phyloP scores from a whole-genome alignment of 2,888 invertebrate genomes.

The Mythimna loreyi region DNA sequence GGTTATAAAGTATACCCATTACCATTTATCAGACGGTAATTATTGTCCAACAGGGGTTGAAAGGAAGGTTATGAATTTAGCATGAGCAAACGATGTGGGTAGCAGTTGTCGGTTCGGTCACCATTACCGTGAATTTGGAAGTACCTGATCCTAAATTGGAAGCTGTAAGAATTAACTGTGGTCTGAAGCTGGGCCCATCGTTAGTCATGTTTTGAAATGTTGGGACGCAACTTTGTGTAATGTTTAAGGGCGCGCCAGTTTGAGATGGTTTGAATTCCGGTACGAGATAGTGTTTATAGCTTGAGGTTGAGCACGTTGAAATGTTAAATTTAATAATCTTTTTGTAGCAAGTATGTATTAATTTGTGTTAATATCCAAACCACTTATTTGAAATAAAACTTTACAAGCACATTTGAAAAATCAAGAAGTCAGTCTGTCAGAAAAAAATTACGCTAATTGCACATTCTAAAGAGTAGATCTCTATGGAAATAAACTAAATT shows the following conservation, averaged over 20 bases:
- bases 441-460: too few relatives aligned
- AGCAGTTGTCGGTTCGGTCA: conserved; percentile 15
- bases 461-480: too few relatives aligned
- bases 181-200: neutral
- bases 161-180: conserved; percentile 43
- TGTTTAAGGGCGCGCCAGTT: neutral
- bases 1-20: conserved; percentile 51
- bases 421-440: too few relatives aligned
- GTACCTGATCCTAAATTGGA: conserved; percentile 46
- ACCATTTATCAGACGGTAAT: conserved; percentile 59
- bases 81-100: conserved; percentile 47
- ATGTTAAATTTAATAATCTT: too few relatives aligned
- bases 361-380: too few relatives aligned
- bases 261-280: neutral
- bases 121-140: conserved; percentile 50
- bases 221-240: neutral
- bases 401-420: too few relatives aligned
- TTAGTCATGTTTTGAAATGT: conserved; percentile 28
- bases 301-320: neutral
- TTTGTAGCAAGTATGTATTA: too few relatives aligned
- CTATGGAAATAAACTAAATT: too few relatives aligned
- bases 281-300: neutral
- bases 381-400: too few relatives aligned
- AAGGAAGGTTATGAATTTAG: conserved; percentile 56
- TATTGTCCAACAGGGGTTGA: conserved; percentile 51